These are phyloP conservation scores for Chrysemys picta DNA, from an alignment of 2,113 vertebrate species.

Conservation along the genomic window DNA sequence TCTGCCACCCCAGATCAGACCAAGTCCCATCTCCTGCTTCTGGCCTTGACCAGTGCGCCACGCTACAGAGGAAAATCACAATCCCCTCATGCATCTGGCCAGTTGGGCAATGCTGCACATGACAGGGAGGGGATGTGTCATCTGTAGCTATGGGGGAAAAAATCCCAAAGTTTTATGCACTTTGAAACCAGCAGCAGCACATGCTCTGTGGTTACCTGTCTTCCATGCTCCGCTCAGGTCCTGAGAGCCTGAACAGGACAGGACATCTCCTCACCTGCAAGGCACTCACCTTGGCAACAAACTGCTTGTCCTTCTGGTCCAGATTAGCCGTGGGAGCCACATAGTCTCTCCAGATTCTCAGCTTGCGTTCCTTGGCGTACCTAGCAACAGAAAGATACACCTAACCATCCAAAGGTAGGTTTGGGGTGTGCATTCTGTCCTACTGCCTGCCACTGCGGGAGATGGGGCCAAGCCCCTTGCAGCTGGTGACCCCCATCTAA, in stretches of 20 bases:
- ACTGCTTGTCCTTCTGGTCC: conserved; percentile 98
- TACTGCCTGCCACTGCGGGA: neutral
- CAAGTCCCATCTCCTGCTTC: neutral
- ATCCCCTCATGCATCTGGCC: rapidly evolving
- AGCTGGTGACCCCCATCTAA: neutral
- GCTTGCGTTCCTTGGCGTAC: conserved; percentile 93
- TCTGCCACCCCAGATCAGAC: neutral
- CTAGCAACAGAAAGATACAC: conserved; percentile 63
- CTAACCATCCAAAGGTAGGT: neutral
- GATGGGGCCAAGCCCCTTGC: neutral
- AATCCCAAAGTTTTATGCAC: rapidly evolving
- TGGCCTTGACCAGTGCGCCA: neutral
- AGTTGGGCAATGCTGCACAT: rapidly evolving
- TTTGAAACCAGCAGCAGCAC: rapidly evolving
- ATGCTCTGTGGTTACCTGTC: neutral
- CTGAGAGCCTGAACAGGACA: neutral
- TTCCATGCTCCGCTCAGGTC: neutral
- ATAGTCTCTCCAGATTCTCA: conserved; percentile 98
- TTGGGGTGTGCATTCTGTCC: neutral
- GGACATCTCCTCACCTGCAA: neutral
- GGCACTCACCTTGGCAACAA: conserved; percentile 93
- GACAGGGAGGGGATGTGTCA: rapidly evolving
- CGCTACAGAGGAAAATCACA: neutral
- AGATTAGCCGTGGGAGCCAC: conserved; percentile 96
- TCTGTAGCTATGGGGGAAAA: rapidly evolving